Evolutionary conservation across 35 echinoderm and acorn worm genomes (phyloP).

Genomic region (Strongylocentrotus purpuratus): DNA sequence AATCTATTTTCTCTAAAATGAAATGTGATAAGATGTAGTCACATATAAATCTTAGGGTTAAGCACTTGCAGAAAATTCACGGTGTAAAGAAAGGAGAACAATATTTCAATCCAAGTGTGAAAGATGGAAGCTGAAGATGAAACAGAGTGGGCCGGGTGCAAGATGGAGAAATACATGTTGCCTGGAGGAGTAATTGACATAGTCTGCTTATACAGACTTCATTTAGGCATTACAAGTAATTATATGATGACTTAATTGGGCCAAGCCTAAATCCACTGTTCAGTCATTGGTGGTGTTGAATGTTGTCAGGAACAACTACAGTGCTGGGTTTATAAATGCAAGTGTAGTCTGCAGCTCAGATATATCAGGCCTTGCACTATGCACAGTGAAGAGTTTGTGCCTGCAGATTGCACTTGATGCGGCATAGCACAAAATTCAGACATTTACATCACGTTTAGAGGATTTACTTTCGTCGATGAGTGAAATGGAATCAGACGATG

Average conservation of each 20-base stretch:
- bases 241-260: background rate
- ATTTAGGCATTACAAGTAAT: background rate
- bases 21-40: background rate
- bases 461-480: conserved; percentile 44
- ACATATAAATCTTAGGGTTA: background rate
- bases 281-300: too few species aligned
- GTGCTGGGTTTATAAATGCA: background rate
- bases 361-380: background rate
- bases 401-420: background rate
- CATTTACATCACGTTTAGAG: conserved; percentile 47
- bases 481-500: conserved; percentile 49
- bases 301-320: too few species aligned
- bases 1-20: background rate
- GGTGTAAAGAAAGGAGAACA: background rate
- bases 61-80: background rate
- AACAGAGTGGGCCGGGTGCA: too few species aligned
- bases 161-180: background rate
- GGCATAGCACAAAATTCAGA: background rate
- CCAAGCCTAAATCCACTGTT: background rate
- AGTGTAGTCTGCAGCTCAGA: background rate
- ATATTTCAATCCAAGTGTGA: background rate
- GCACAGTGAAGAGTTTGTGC: background rate
- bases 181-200: background rate
- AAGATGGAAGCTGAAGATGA: background rate
- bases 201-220: too few species aligned